Evolutionary conservation across 2,888 invertebrate genomes (phyloP), one percentile per base, ranked within the genome.

Genomic region (Zaprionus lineosus): DNA sequence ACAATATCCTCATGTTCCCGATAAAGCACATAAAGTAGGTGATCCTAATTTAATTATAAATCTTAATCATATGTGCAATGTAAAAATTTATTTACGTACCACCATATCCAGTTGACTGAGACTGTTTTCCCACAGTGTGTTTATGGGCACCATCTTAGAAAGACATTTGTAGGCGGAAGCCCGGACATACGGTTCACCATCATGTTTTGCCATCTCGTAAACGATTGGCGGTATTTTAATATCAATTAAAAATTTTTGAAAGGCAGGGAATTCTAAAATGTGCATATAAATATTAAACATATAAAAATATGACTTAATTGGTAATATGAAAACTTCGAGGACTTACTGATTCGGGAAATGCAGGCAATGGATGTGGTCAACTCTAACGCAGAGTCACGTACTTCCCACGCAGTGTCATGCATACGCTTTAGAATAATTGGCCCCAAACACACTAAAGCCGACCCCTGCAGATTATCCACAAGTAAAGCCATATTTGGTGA

Each of bases 1-100:
- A 96, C 95, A 41, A 95, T 93, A 1, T 94, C 96, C 88, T 96
- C 96, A 50, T 92, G 93, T 83, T 95, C 95, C 40, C 92, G 91
- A 15, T 91, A 91, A 1, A 95, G 87, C 21, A 94, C 91, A 18
- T 89, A 84, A 19, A 95, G 87, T 15, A 88, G 55, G 60, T 91
- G 90, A 11, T 91, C 91, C 92, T 93, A 87, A 1, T n/a, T n/a
- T n/a, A n/a, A n/a, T n/a, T n/a, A n/a, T n/a, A n/a, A n/a, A n/a
- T n/a, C n/a, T n/a, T n/a, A n/a, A n/a, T n/a, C n/a, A n/a, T n/a
- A n/a, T n/a, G n/a, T n/a, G n/a, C n/a, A 47, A 50, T n/a, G 1
- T 1, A 34, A 88, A 26, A 48, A 0, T 28, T 16, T 7, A 12
- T 8, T 19, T 7, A 14, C 1, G 88, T 90, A 95, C 95, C 83